Conservation (phyloP, 1,140 invertebrate genomes). For the Aethina tumida region DNA sequence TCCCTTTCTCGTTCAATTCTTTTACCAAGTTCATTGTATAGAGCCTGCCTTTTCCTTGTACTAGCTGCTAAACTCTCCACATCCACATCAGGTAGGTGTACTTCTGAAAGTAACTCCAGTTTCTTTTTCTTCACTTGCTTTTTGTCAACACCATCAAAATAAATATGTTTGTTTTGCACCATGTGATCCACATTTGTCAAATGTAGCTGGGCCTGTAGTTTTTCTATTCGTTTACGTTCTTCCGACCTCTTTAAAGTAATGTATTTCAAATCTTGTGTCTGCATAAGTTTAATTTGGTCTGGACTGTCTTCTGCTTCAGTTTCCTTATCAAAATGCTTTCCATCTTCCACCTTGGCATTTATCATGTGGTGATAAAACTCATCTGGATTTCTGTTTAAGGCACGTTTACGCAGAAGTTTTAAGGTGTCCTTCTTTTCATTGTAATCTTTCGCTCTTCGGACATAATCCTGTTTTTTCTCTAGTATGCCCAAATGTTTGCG, state of each 20-base stretch:
- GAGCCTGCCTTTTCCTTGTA: conserved; percentile 48
- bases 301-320: conserved; percentile 61
- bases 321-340: conserved; percentile 56
- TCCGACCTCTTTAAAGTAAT: conserved; percentile 57
- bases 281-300: conserved; percentile 80
- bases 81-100: conserved; percentile 46
- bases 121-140: conserved; percentile 25
- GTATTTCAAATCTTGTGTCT: conserved; percentile 86
- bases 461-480: conserved; percentile 96
- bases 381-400: conserved; percentile 91
- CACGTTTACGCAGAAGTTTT: conserved; percentile 72
- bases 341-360: conserved; percentile 71
- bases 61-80: conserved; percentile 40
- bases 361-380: conserved; percentile 99
- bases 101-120: conserved; percentile 48
- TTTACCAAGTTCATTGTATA: conserved; percentile 71
- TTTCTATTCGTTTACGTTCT: conserved; percentile 81
- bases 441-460: conserved; percentile 68
- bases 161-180: conserved; percentile 64
- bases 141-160: conserved; percentile 66
- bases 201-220: conserved; percentile 72
- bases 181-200: conserved; percentile 63
- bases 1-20: conserved; percentile 75
- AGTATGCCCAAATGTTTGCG: conserved; percentile 77
- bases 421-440: conserved; percentile 76